phyloP scores from a whole-genome alignment of 2,888 invertebrate species.

The Tetheella fluctuosa region DNA sequence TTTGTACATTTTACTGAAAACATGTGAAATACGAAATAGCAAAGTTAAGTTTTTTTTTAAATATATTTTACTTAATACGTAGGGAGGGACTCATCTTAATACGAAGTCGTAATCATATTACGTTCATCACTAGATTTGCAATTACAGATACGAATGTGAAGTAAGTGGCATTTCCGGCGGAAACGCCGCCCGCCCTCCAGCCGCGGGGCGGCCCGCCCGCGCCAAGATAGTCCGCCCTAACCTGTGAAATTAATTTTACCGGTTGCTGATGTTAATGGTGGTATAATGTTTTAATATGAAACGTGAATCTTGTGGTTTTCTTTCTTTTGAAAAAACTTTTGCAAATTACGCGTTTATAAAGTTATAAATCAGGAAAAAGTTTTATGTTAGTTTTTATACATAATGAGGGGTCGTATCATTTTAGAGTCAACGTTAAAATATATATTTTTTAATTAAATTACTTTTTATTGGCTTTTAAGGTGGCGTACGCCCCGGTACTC shows the following conservation, averaged over 20 bases:
- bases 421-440: neutral
- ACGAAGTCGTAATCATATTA: constrained; percentile 48
- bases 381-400: too few relatives aligned
- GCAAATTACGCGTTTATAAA: neutral
- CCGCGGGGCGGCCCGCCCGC: constrained; percentile 55
- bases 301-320: too few relatives aligned
- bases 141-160: constrained; percentile 50
- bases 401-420: neutral
- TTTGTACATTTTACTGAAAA: too few relatives aligned
- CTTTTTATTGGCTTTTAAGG: too few relatives aligned
- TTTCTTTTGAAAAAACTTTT: neutral
- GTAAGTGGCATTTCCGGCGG: constrained; percentile 65
- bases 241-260: constrained; percentile 11
- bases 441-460: neutral
- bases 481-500: too few relatives aligned
- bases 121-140: constrained; percentile 50
- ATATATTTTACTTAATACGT: neutral
- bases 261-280: neutral
- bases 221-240: constrained; percentile 37
- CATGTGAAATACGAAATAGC: too few relatives aligned
- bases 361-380: neutral
- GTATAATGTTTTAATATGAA: too few relatives aligned
- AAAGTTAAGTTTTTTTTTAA: neutral
- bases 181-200: constrained; percentile 60
- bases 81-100: constrained; percentile 30